Percentiles rank a stretch among this genome's conserved stretches.
phyloP scores from a whole-genome alignment of 2,888 invertebrate genomes.

The Drosophila emarginata region DNA sequence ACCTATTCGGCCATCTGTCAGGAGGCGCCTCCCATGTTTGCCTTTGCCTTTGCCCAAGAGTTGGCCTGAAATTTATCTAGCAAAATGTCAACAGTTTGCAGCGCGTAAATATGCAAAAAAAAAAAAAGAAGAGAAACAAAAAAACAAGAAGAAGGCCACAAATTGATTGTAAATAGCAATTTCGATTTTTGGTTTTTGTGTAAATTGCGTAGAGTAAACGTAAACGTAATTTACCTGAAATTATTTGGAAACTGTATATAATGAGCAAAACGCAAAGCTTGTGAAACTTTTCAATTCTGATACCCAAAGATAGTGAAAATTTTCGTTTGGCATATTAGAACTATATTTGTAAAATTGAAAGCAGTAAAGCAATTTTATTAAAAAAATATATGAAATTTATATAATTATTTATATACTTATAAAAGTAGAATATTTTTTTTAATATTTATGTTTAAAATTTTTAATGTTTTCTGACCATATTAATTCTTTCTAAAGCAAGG shows the following conservation, averaged over 20 bases:
- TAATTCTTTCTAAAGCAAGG: too few relatives aligned
- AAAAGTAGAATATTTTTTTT: too few relatives aligned
- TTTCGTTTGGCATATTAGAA: too few relatives aligned
- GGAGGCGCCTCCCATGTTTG: slow-evolving; percentile 56
- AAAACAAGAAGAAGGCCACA: not conserved
- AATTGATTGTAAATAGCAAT: slow-evolving; percentile 76
- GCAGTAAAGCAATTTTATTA: too few relatives aligned
- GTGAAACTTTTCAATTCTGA: not conserved
- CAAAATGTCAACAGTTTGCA: slow-evolving; percentile 73
- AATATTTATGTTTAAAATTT: too few relatives aligned
- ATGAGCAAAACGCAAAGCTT: not conserved
- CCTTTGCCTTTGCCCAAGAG: slow-evolving; percentile 27
- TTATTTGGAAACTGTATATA: slow-evolving; percentile 33
- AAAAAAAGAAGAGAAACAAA: not conserved
- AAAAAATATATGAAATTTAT: too few relatives aligned
- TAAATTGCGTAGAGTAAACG: slow-evolving; percentile 41
- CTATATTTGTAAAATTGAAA: too few relatives aligned
- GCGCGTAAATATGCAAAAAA: slow-evolving; percentile 65
- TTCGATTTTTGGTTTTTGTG: slow-evolving; percentile 33
- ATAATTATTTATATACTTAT: too few relatives aligned
- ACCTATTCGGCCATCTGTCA: slow-evolving; percentile 66
- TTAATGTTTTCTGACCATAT: too few relatives aligned
- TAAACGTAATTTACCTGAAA: slow-evolving; percentile 50
- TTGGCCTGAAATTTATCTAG: slow-evolving; percentile 55
- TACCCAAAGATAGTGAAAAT: not conserved